Percentiles rank a stretch among this genome's conserved stretches.
phyloP scores from a whole-genome alignment of 2,113 vertebrate genomes.

The Cavia aperea region DNA sequence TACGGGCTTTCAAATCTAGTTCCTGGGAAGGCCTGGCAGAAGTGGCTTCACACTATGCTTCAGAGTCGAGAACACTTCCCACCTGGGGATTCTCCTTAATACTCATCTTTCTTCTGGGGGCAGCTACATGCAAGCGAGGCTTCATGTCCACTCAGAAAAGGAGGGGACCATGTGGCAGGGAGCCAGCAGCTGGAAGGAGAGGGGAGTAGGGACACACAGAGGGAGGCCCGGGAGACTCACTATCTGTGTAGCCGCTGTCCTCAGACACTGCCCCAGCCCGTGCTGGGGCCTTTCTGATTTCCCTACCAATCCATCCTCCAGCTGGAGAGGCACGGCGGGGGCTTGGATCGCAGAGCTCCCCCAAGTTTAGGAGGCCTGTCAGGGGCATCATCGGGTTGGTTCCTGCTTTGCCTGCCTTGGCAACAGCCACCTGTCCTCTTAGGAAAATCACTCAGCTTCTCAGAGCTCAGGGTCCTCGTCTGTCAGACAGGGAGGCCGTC shows the following conservation, averaged over 20 bases:
- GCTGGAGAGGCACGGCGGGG: not conserved
- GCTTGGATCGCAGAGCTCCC: not conserved
- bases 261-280: not conserved
- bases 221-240: not conserved
- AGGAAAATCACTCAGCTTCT: not conserved
- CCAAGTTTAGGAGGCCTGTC: not conserved
- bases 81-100: not conserved
- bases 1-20: not conserved
- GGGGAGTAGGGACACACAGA: not conserved
- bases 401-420: not conserved
- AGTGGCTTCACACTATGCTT: not conserved
- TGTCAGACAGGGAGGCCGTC: not conserved
- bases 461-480: not conserved
- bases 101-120: not conserved
- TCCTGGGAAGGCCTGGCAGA: not conserved
- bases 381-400: not conserved
- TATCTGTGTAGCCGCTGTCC: not conserved
- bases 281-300: not conserved
- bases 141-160: not conserved
- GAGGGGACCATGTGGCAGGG: too few relatives aligned
- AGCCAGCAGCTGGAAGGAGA: not conserved
- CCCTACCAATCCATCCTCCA: not conserved
- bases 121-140: not conserved
- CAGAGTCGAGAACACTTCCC: not conserved
- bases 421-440: not conserved